Conservation (phyloP, 1,140 invertebrate species). For the Littorina saxatilis region DNA sequence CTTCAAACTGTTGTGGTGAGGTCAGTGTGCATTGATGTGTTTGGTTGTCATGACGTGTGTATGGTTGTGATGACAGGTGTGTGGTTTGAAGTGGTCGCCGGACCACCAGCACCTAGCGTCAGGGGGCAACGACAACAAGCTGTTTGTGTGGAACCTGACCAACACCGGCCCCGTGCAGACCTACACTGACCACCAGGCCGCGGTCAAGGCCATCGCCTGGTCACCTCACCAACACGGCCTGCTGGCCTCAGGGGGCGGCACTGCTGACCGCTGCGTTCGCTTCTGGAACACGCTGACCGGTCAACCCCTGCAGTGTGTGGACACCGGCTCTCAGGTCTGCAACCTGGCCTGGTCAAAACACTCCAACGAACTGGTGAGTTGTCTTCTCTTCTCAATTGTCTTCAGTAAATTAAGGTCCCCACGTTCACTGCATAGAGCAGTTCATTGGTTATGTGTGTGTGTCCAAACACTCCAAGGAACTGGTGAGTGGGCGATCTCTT, state of each 20-base stretch:
- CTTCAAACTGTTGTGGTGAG: no score
- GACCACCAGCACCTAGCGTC: constrained; percentile 98
- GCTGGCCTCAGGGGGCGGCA: constrained; percentile 97
- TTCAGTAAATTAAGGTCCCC: no score
- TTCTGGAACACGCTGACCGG: constrained; percentile 99
- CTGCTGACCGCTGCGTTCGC: constrained; percentile 89
- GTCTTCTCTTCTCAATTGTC: no score
- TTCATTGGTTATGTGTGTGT: no score
- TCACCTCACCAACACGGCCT: constrained; percentile 99
- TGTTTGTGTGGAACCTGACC: constrained; percentile 98
- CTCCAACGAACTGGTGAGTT: constrained; percentile 93
- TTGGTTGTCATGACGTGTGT: no score
- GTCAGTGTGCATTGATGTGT: no score
- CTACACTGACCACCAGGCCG: constrained; percentile 98
- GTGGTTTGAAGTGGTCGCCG: constrained; percentile 99
- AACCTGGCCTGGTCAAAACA: constrained; percentile 99
- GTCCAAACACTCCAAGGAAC: constrained; percentile 98
- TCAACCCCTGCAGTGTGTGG: constrained; percentile 98
- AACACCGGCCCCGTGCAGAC: constrained; percentile 82
- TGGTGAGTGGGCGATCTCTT: constrained; percentile 94
- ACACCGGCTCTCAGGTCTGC: constrained; percentile 99
- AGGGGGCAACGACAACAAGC: constrained; percentile 98
- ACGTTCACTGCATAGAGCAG: no score
- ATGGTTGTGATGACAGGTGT: constrained; percentile 79
- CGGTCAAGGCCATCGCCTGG: constrained; percentile 99